phyloP scores from a whole-genome alignment of 2,888 invertebrate genomes.

The Mythimna albipuncta region DNA sequence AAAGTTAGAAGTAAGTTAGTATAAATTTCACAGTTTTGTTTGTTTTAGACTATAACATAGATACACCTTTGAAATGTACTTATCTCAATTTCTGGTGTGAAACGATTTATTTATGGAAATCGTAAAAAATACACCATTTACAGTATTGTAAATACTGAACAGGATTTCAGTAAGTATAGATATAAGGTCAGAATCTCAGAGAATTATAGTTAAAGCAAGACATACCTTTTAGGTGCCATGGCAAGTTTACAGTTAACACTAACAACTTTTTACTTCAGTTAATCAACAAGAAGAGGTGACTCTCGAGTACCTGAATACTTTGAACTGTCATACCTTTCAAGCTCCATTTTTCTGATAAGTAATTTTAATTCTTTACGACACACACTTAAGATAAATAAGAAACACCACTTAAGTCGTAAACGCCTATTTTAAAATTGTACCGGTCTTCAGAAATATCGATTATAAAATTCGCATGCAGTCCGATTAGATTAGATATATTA shows the following conservation, averaged over 20 bases:
- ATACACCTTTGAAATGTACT: background rate
- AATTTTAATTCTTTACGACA: constrained; percentile 20
- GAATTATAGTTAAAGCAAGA: background rate
- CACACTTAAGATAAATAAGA: constrained; percentile 37
- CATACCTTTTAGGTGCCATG: constrained; percentile 23
- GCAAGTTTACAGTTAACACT: background rate
- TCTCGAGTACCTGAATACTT: background rate
- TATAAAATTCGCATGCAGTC: constrained; percentile 24
- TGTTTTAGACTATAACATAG: no score
- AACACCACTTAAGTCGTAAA: constrained; percentile 14
- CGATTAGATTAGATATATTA: constrained; percentile 61
- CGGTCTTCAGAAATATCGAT: constrained; percentile 44
- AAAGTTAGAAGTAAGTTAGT: background rate
- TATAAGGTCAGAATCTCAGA: background rate
- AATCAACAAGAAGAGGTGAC: background rate
- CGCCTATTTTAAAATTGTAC: constrained; percentile 20
- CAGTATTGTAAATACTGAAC: background rate
- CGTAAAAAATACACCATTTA: background rate
- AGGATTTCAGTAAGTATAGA: background rate
- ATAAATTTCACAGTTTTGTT: background rate
- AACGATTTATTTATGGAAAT: background rate
- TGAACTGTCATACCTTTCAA: constrained; percentile 31
- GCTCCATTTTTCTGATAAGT: constrained; percentile 38
- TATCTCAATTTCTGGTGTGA: background rate
- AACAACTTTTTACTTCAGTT: background rate